Conservation (phyloP, 2,888 invertebrate species). For the Philereme vetulata region DNA sequence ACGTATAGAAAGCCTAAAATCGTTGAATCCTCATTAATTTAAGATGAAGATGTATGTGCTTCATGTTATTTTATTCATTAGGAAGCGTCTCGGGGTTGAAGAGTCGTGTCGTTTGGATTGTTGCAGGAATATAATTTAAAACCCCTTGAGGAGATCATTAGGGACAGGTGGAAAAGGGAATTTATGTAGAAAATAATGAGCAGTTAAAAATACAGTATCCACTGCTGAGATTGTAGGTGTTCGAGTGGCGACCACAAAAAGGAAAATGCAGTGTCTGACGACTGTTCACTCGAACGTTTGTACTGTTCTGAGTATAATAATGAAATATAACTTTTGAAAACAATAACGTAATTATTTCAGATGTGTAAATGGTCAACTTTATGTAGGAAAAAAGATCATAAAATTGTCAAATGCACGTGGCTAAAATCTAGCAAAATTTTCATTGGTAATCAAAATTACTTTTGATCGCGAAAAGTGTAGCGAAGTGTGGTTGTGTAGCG, state of each 20-base stretch:
- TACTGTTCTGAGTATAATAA: too few species aligned
- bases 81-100: slow-evolving; percentile 63
- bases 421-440: too few species aligned
- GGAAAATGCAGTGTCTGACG: neutral
- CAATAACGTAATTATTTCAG: too few species aligned
- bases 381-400: too few species aligned
- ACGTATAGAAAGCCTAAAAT: slow-evolving; percentile 49
- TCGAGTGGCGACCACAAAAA: neutral
- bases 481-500: too few species aligned
- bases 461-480: too few species aligned
- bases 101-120: slow-evolving; percentile 74
- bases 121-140: slow-evolving; percentile 78
- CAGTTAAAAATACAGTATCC: slow-evolving; percentile 16
- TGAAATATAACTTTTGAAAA: too few species aligned
- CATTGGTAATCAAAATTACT: too few species aligned
- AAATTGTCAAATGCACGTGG: too few species aligned
- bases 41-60: slow-evolving; percentile 79
- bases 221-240: neutral
- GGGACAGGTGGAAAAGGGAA: slow-evolving; percentile 46
- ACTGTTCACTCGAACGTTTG: neutral
- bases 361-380: too few species aligned
- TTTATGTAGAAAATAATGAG: slow-evolving; percentile 27
- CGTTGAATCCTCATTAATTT: slow-evolving; percentile 81
- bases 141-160: slow-evolving; percentile 75
- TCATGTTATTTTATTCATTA: slow-evolving; percentile 83